Conservation (phyloP, 2,888 invertebrate species). For the Nomada ruficornis region DNA sequence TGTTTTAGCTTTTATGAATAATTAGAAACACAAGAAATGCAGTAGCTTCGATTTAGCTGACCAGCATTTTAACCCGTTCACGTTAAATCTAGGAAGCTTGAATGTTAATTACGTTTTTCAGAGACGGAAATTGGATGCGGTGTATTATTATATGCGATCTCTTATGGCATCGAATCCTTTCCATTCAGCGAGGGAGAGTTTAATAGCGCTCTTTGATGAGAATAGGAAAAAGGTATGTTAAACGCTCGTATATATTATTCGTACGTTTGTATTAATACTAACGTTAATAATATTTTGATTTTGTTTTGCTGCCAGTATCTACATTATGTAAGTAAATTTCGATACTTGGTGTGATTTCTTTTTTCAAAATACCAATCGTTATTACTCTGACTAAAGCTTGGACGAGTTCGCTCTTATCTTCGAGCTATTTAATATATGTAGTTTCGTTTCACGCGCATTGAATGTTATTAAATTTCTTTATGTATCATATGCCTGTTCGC, state of each 20-base stretch:
- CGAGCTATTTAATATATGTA: conserved; percentile 46
- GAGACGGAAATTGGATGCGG: conserved; percentile 97
- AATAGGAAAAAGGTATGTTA: conserved; percentile 92
- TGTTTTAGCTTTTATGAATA: conserved; percentile 65
- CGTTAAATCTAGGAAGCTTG: background rate
- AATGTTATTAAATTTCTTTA: conserved; percentile 38
- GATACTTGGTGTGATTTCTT: conserved; percentile 79
- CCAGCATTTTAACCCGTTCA: no score
- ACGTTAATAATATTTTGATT: conserved; percentile 86
- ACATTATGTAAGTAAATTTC: conserved; percentile 86
- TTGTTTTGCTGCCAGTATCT: conserved; percentile 86
- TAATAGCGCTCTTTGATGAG: conserved; percentile 95
- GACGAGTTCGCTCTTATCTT: conserved; percentile 69
- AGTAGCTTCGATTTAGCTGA: no score
- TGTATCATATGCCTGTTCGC: conserved; percentile 40
- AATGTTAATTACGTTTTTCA: conserved; percentile 84
- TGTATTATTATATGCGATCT: conserved; percentile 98
- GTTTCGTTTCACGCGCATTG: conserved; percentile 40
- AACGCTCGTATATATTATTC: conserved; percentile 25
- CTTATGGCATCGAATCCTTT: conserved; percentile 97
- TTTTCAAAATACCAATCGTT: conserved; percentile 67
- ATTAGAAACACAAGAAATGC: background rate
- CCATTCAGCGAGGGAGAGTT: conserved; percentile 95
- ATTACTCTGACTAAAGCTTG: conserved; percentile 72
- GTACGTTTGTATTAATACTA: conserved; percentile 80